Evolutionary conservation across 2,888 invertebrate species (phyloP), one percentile per base, ranked within the genome.

Genomic region (Conus canariensis): DNA sequence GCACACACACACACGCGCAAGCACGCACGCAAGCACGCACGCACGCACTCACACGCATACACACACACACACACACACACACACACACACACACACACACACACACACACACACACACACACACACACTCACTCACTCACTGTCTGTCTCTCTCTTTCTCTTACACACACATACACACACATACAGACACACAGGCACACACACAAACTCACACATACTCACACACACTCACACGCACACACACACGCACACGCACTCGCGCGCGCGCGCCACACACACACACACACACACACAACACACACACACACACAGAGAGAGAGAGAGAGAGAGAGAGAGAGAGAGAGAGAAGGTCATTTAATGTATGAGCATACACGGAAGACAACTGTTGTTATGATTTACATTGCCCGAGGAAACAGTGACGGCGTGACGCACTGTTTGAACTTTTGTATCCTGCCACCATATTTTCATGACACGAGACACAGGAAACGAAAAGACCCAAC

Each of bases 41-140:
- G 4, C 60, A 64, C 60, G 0, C 58, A 45, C 22, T 0, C 45
- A 85, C 56, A 30, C 58, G 4, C 58, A 85, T 9, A 56, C 85
- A 85, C 56, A 58, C 45, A 85, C 58, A 45, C 58, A 58, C 56
- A 85, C 45, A 85, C 45, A 85, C 77, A 77, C 77, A 77, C 77
- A 77, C 77, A 77, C 77, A 77, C 77, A 77, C 77, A 77, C 77
- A 77, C 77, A 77, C 77, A 77, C 77, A 77, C 77, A 77, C 77
- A 77, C 77, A 77, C 77, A 77, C 77, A 77, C 77, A 77, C 77
- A 77, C 60, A 60, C 60, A 3, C 60, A 4, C 60, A 64, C 60
- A 16, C 60, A 16, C 60, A 64, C 60, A 64, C 60, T 6, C 60
- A 64, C 60, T 1, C 60, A 64, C 16, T 6, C 5, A 45, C 45